Evolutionary conservation across 2,113 vertebrate species (phyloP).

Genomic region (Gopherus evgoodei): DNA sequence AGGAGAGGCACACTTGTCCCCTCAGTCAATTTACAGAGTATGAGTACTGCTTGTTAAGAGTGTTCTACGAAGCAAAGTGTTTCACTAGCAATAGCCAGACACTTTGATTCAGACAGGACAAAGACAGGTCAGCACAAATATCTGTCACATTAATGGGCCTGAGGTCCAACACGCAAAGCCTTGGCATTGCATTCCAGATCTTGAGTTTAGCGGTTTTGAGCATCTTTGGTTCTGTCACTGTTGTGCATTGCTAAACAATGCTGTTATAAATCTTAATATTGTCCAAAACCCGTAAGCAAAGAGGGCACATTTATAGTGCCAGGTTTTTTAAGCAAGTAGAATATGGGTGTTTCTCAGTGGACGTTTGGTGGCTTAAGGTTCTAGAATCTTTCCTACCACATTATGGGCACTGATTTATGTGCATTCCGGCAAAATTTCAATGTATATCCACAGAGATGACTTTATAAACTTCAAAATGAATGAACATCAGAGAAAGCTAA

Average conservation of each 20-base stretch:
- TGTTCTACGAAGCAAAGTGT: not conserved
- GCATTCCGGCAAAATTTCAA: not conserved
- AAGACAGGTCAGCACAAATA: not conserved
- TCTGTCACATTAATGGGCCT: not conserved
- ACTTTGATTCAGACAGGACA: not conserved
- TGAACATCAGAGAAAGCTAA: not conserved
- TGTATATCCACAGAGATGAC: not conserved
- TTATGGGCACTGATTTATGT: not conserved
- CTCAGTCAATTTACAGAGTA: not conserved
- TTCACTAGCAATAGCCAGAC: too few species aligned
- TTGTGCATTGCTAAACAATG: not conserved
- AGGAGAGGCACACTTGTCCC: not conserved
- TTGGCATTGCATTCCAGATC: not conserved
- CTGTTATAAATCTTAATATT: not conserved
- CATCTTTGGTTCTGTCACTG: not conserved
- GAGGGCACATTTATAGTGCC: not conserved
- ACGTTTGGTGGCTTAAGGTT: not conserved
- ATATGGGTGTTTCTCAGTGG: not conserved
- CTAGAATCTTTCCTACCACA: not conserved
- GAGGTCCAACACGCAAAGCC: not conserved
- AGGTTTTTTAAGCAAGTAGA: not conserved
- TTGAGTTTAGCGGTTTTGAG: not conserved
- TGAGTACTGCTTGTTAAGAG: not conserved
- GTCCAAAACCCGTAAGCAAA: not conserved
- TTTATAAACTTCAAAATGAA: not conserved